Percentiles rank a stretch among this genome's conserved stretches.
Conservation (phyloP, 2,888 invertebrate species). For the Chymomyza amoena region DNA sequence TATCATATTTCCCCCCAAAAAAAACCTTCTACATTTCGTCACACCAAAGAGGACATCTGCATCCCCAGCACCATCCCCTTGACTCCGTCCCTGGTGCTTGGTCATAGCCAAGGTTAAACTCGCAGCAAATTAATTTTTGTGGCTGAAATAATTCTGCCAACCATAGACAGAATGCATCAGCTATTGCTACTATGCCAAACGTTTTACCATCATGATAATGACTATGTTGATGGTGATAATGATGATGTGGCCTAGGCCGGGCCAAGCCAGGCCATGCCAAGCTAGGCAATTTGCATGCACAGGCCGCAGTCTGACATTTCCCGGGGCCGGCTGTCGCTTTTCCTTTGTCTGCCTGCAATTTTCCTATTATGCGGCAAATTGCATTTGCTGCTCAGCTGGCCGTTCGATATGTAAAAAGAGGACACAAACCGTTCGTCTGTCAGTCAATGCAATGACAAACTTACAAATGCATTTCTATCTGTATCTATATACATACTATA, state of each 20-base stretch:
- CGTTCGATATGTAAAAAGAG: not conserved
- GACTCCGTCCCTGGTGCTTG: not conserved
- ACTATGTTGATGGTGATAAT: not conserved
- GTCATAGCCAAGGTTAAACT: not conserved
- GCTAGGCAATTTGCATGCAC: constrained; percentile 34
- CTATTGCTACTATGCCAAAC: constrained; percentile 33
- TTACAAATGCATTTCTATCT: not conserved
- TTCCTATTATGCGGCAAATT: constrained; percentile 44
- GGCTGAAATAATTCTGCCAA: constrained; percentile 43
- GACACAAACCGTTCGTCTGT: not conserved
- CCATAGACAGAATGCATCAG: constrained; percentile 47
- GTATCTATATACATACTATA: no score
- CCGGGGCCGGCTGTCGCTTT: constrained; percentile 27
- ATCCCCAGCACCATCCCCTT: no score
- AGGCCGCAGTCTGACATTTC: constrained; percentile 7
- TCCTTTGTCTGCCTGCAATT: constrained; percentile 46
- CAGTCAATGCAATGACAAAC: constrained; percentile 13
- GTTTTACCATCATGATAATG: constrained; percentile 9
- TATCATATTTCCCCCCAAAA: no score
- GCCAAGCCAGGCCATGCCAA: constrained; percentile 3
- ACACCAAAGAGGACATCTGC: no score
- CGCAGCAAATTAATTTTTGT: constrained; percentile 55
- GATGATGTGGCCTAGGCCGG: constrained; percentile 24
- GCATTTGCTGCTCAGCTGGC: constrained; percentile 9
- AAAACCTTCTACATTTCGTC: no score